These are phyloP conservation scores for Lepilemur ruficaudatus DNA, from an alignment of 2,797 vertebrate genomes.

Conservation along the genomic window DNA sequence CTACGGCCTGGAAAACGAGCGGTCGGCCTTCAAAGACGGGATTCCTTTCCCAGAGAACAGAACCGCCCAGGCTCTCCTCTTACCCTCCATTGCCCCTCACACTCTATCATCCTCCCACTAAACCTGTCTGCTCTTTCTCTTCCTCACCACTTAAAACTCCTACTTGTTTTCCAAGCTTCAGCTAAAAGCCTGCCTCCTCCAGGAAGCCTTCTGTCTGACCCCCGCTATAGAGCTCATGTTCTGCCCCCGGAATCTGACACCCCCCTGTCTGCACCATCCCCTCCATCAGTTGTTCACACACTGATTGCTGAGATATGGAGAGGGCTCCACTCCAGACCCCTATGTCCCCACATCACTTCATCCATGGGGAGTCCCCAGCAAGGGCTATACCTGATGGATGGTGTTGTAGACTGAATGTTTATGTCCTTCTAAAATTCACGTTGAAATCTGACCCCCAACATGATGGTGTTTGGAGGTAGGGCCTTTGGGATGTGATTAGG, in stretches of 20 bases:
- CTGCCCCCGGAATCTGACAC: background rate
- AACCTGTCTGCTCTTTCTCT: background rate
- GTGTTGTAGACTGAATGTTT: background rate
- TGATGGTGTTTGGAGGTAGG: background rate
- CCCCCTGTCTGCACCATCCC: background rate
- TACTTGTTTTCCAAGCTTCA: background rate
- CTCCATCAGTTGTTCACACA: background rate
- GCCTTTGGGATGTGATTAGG: background rate
- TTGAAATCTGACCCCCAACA: background rate
- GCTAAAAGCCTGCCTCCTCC: background rate
- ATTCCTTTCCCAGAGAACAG: background rate
- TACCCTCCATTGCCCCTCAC: background rate
- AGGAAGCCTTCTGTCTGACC: background rate
- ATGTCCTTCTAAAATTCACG: background rate
- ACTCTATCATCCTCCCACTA: background rate
- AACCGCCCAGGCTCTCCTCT: background rate
- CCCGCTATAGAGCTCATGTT: background rate
- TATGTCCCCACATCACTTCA: background rate
- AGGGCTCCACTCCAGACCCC: background rate
- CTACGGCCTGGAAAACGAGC: background rate
- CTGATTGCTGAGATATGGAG: background rate
- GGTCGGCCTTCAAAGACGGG: background rate
- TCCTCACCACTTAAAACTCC: background rate
- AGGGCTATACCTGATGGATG: background rate
- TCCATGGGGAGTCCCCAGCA: rapidly evolving